Base-by-base conservation (phyloP, 2,113 vertebrate genomes). In the Edolisoma coerulescens region DNA sequence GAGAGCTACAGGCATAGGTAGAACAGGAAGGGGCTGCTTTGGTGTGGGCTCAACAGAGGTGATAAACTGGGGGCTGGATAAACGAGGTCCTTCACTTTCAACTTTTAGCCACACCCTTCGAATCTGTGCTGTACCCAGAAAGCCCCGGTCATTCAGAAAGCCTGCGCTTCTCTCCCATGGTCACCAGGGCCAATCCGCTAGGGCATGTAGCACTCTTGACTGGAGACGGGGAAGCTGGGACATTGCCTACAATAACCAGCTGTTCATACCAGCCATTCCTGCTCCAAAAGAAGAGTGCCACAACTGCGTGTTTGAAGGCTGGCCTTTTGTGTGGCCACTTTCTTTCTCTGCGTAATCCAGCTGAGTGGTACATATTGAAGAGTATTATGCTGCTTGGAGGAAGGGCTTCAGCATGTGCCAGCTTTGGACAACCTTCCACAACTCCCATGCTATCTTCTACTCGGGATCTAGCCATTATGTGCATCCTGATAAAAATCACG, bases 231-330 rank as follows among this genome's bases (percentile, higher is more conserved):
- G 41, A 85, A 93, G 50, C 76, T 87, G 57, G 50, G 88, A 68
- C 45, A 15, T 30, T 80, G 77, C 37, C 47, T 79, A 7, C 6
- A 16, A 60, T 41, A 91, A 47, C 63, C 92, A 95, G 79, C 65
- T 96, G 88, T 87, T 95, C 94, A 92, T 92, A 84, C 61, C 87
- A 92, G 71, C 84, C 65, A 70, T 92, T 95, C 80, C 57, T 93
- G 57, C 79, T 79, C 63, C 85, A 35, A 82, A 65, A n/a, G 13
- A 28, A 84, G 69, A 87, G 61, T 44, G 53, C 44, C 77, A 57
- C 50, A 60, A 56, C 1, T 35, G 80, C 7, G 2, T 74, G 33
- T 89, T 61, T 79, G 86, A 20, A 82, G 61, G 42, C 54, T 92
- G 57, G 68, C 42, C 49, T 91, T 81, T 91, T 81, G 71, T 93